Base-by-base conservation (phyloP, 30 jellyfish, hydroid and myxozoan species). In the Morbakka virulenta region DNA sequence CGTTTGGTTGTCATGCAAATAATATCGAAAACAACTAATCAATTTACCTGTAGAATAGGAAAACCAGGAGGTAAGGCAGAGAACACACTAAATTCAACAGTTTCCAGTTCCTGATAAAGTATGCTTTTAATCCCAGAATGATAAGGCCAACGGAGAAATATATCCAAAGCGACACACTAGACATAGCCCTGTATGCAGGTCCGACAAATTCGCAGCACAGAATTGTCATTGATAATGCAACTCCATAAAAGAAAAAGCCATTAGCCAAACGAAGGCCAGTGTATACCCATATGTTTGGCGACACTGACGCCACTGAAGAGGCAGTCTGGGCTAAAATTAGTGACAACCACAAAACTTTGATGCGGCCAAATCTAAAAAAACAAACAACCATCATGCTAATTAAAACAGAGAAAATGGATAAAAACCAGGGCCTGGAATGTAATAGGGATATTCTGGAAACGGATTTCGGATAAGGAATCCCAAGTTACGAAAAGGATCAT, bases 241-340 rank as follows among this genome's bases (percentile, higher is more conserved):
- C 35, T 0, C 95, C 95, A 62, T 84, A 41, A 53, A 71, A 31
- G 64, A 71, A 83, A 69, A 83, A 83, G 6, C 95, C 95, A 22
- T 72, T 62, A 41, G 73, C 72, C 61, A 67, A 64, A 71, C 95
- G 30, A 21, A 85, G 83, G 83, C 67, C 28, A 11, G 74, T 63
- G 77, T 71, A 74, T 35, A 69, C 67, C 95, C 95, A 83, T 12
- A 83, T 32, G 52, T 84, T 69, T 70, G 73, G 69, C 13, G 95
- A 76, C 41, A 83, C 28, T 27, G 87, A 87, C 1, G 95, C 23
- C 72, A 83, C 32, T 28, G 73, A 72, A 11, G 95, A 74, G 72
- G 34, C 74, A 66, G 74, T 36, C 68, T 68, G 34, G 51, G 74
- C 87, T 23, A 83, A 34, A 35, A 85, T 74, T 62, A 83, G 63